phyloP scores from a whole-genome alignment of 2,888 invertebrate genomes.

The Griposia aprilina region DNA sequence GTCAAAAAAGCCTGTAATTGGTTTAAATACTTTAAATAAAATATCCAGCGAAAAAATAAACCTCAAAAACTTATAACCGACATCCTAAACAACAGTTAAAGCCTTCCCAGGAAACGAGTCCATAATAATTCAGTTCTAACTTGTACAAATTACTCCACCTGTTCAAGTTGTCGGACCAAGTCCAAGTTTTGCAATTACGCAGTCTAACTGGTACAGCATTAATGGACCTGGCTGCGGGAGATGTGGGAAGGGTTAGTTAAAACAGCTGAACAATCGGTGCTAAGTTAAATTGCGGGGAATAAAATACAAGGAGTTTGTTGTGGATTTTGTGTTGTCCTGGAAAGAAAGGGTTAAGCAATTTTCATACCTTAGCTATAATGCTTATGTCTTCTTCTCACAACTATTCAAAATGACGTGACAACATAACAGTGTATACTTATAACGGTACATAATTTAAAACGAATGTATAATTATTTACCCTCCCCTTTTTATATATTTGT shows the following conservation, averaged over 20 bases:
- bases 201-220: conserved; percentile 61
- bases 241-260: conserved; percentile 51
- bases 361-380: neutral
- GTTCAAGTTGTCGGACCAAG: conserved; percentile 62
- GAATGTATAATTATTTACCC: too few relatives aligned
- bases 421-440: neutral
- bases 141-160: conserved; percentile 67
- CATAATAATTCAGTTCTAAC: conserved; percentile 64
- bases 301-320: conserved; percentile 26
- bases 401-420: neutral
- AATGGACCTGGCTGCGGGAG: conserved; percentile 58
- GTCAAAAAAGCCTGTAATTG: too few relatives aligned
- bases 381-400: neutral
- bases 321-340: neutral
- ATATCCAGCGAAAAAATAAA: neutral
- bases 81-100: conserved; percentile 13
- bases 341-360: neutral
- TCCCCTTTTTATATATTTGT: too few relatives aligned
- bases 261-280: conserved; percentile 57
- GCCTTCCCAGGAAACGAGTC: conserved; percentile 23
- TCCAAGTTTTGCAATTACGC: conserved; percentile 69
- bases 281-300: conserved; percentile 59
- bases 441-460: too few relatives aligned
- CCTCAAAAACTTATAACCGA: neutral
- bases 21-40: too few relatives aligned